Evolutionary conservation across 2,888 invertebrate species (phyloP), one percentile per base, ranked within the genome.

Genomic region (Plagiodera versicolora): DNA sequence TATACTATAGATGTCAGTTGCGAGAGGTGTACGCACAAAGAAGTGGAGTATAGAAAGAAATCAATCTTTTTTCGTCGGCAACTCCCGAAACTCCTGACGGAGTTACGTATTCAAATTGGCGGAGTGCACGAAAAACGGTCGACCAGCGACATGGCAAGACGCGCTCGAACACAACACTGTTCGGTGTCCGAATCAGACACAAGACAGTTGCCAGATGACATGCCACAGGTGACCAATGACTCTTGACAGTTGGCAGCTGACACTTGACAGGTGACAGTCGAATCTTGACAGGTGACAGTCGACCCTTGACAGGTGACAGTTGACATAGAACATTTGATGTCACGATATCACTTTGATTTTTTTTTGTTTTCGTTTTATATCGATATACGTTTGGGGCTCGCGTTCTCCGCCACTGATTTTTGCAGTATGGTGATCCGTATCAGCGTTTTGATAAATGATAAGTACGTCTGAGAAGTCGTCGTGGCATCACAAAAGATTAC

Each of bases 401-500:
- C n/a, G n/a, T n/a, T n/a, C n/a, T n/a, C n/a, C n/a, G n/a, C n/a
- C n/a, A n/a, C n/a, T n/a, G n/a, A n/a, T n/a, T n/a, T n/a, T n/a
- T n/a, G n/a, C n/a, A n/a, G n/a, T n/a, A n/a, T n/a, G n/a, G 14
- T 14, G 39, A 39, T 39, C 39, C 14, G 14, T 39, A 39, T 39
- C 39, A 39, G 39, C 39, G 14, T 39, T 14, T 39, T 39, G 39
- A 39, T 39, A 39, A 39, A 39, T 39, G 39, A 39, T 39, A 39
- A 39, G 39, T 39, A 10, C 6, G 11, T n/a, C 39, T 39, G 39
- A 3, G 6, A 39, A 39, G 14, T 39, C 39, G 14, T 39, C 11
- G 39, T 39, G 3, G 32, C 39, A 14, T 39, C 14, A 44, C 53
- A 53, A 53, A 44, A 44, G 53, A 44, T 53, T 28, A 53, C 53